A percentile compares a stretch with the other conserved stretches of the same genome.
Conservation (phyloP, 30 jellyfish, hydroid and myxozoan species). For the Clytia hemisphaerica region DNA sequence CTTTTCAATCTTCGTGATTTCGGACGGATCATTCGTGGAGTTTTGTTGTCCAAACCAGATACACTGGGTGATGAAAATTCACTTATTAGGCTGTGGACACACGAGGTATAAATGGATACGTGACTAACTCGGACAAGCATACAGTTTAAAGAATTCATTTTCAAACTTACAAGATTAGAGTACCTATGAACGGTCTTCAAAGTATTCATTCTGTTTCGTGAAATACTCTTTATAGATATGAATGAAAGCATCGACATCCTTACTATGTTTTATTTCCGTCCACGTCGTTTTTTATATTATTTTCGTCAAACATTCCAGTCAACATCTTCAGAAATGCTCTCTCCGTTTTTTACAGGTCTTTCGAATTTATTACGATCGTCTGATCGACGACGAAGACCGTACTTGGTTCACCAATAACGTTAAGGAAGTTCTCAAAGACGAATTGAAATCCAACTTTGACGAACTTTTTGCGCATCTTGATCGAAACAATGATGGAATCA, state of each 20-base stretch:
- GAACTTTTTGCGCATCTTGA: conserved; percentile 70
- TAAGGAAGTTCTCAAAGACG: conserved; percentile 48
- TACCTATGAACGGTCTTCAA: no score
- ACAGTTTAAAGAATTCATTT: no score
- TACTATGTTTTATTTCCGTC: no score
- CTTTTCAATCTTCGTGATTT: conserved; percentile 86
- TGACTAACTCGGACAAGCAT: no score
- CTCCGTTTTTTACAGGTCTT: conserved; percentile 47
- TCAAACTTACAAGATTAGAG: no score
- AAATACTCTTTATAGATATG: no score
- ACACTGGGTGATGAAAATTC: conserved; percentile 64
- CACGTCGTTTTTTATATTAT: no score
- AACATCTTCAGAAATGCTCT: neutral
- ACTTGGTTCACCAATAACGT: conserved; percentile 72
- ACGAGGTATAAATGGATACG: conserved; percentile 87
- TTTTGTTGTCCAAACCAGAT: conserved; percentile 64
- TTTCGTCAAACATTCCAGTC: neutral
- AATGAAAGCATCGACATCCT: no score
- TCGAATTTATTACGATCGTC: conserved; percentile 94
- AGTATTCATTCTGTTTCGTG: no score
- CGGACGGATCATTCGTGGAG: conserved; percentile 95
- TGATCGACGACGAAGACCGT: conserved; percentile 89
- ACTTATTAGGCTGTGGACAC: conserved; percentile 83
- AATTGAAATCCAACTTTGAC: conserved; percentile 55
- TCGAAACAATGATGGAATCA: conserved; percentile 53